Evolutionary conservation across 2,797 vertebrate genomes (phyloP), one percentile per base, ranked within the genome.

Genomic region (Acanthiza pusilla): DNA sequence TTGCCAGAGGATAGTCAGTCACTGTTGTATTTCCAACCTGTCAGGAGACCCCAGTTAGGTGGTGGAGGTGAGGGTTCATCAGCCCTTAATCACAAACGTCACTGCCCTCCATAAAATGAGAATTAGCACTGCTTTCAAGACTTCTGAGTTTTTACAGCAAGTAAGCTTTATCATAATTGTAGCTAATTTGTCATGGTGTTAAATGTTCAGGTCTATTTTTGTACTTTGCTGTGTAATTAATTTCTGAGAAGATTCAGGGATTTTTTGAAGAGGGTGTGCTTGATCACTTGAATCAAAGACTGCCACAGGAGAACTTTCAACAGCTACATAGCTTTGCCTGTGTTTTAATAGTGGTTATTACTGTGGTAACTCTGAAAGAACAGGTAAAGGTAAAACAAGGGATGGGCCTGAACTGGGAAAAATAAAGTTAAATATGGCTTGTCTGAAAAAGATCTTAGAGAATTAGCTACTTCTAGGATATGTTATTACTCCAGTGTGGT

Each of bases 361-460:
- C 91, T 91, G 29, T 94, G 62, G 76, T 85, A 97, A 91, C 89
- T 93, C n/a, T 76, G 63, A 95, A 93, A 68, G 85, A 96, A 36
- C 29, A 91, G 63, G 57, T 95, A 93, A 26, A 82, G 88, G 23
- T 71, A 80, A 76, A 82, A 48, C 18, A 42, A 79, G 58, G 72
- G 38, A 48, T 67, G 11, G 12, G 20, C 50, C 54, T 71, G 27
- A 86, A 55, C 6, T 70, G 83, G 40, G 61, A 30, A 65, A 91
- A 91, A 55, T 7, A 78, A 71, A 36, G n/a, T 90, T 91, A 68
- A 62, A 96, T 91, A 85, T 73, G 96, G 22, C 83, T 94, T 62
- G 48, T 36, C 67, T 91, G 57, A 55, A 90, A 89, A 83, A 67
- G 19, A 60, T 91, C 84, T 58, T 38, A 58, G 78, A 48, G 34